Base-by-base conservation (phyloP, 2,113 vertebrate species). In the Trogon melanurus region DNA sequence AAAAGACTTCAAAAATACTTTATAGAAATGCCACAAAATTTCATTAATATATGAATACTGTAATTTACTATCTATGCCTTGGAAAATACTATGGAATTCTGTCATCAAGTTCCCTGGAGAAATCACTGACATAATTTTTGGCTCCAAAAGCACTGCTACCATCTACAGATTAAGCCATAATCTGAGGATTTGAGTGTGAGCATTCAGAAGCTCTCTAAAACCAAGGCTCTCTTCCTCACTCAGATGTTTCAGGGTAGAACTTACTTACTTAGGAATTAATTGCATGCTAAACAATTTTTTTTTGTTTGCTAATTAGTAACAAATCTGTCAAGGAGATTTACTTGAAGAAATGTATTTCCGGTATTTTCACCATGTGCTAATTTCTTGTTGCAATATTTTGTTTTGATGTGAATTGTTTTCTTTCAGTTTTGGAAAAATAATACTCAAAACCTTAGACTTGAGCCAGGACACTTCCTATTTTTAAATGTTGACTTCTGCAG, bases 1-100 rank as follows among this genome's bases (percentile, higher is more conserved):
- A 90, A 94, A 94, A 90, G 34, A 79, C 80, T 91, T 91, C 51
- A 93, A 72, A 94, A 72, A 75, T 45, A 71, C 16, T 74, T 80
- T 7, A 51, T 16, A 78, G 62, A 44, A 88, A 84, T 13, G 41
- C 27, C 64, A 69, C 54, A 57, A 89, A 67, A 72, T 56, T 56
- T 62, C 34, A 64, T 80, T 51, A 80, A 74, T 88, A 71, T 10
- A 53, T 45, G 18, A 89, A 86, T 48, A 21, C 21, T 53, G 7
- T 36, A 41, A 92, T 92, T 84, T 44, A 74, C 88, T 44, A 13
- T 16, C 45, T 22, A 27, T 41, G 16, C 22, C 22, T 93, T 61
- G 17, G 41, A 57, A 96, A 95, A 85, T 47, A 19, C 14, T 38
- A 11, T 18, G 13, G 66, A 88, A 85, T 58, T 76, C 34, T 60